These are phyloP conservation scores for Tenthredo livida DNA, from an alignment of 2,888 invertebrate species.

Conservation along the genomic window DNA sequence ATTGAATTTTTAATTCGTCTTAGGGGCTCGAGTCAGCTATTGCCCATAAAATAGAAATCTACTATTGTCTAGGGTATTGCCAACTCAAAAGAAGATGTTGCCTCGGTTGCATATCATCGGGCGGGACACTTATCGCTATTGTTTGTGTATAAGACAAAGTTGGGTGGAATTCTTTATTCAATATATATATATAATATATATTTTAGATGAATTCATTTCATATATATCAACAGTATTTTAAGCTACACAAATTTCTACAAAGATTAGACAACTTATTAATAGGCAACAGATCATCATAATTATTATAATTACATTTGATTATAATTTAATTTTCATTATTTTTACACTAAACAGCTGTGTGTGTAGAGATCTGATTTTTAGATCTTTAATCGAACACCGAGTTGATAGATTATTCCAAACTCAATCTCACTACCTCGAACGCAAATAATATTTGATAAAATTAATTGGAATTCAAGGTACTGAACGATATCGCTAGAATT, in stretches of 20 bases:
- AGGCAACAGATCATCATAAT: slow-evolving; percentile 42
- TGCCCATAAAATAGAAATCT: too few relatives aligned
- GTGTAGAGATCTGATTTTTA: slow-evolving; percentile 5
- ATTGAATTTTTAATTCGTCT: too few relatives aligned
- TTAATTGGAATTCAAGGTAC: background rate
- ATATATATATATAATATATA: background rate
- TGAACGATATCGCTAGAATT: background rate
- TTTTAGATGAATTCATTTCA: background rate
- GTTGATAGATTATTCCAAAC: slow-evolving; percentile 21
- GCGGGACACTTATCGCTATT: too few relatives aligned
- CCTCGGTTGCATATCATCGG: too few relatives aligned
- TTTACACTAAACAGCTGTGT: slow-evolving; percentile 9
- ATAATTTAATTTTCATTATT: background rate
- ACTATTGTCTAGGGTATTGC: too few relatives aligned
- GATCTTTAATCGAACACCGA: slow-evolving; percentile 39
- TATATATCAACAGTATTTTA: slow-evolving; percentile 31
- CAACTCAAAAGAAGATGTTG: too few relatives aligned
- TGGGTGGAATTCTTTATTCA: background rate
- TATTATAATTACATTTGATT: slow-evolving; percentile 11
- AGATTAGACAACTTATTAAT: slow-evolving; percentile 37
- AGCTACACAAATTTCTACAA: slow-evolving; percentile 23
- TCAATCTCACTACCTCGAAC: background rate
- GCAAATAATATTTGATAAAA: background rate
- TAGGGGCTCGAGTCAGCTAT: too few relatives aligned
- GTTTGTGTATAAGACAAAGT: too few relatives aligned